Evolutionary conservation across 2,113 vertebrate species (phyloP), one percentile per base, ranked within the genome.

Genomic region (Otolemur garnettii): DNA sequence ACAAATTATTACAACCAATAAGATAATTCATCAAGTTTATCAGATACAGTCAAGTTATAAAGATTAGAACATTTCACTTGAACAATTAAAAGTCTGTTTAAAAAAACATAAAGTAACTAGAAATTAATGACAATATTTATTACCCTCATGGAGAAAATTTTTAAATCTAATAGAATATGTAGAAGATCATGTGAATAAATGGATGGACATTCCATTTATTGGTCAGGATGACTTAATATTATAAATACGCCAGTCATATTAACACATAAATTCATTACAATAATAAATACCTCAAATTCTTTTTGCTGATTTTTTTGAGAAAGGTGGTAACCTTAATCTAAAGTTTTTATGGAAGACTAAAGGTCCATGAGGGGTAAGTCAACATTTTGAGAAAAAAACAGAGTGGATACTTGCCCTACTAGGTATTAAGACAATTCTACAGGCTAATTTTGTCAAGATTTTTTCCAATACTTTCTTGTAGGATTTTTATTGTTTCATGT

Each of bases 301-400:
- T 88, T 83, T 72, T 74, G 35, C 57, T 42, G 18, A 92, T n/a
- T 78, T 75, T 87, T 92, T 84, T 72, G 17, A 89, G 53, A 84
- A 79, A 89, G 4, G 2, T 60, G 22, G 69, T 78, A 38, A 60
- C 9, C 4, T 57, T 66, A 55, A 81, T 82, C 38, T 86, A 85
- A 35, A 95, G 19, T 71, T 89, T 95, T 78, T 62, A 57, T 79
- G 21, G 22, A 79, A 42, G 53, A 89, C 93, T 62, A 84, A 79
- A 71, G 28, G 50, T 60, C 26, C 33, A 71, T 11, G 12, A 74
- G 22, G 74, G 18, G 15, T 92, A 64, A 89, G 28, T 57, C 42
- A 71, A 55, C 28, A 64, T 90, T 89, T 84, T 42, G 45, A 89
- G 92, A 89, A 33, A 84, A 93, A 30, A 62, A 11, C 35, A 75